Percentiles rank a stretch among this genome's conserved stretches.
phyloP scores from a whole-genome alignment of 2,113 vertebrate species.

The Emydura subglobosa region DNA sequence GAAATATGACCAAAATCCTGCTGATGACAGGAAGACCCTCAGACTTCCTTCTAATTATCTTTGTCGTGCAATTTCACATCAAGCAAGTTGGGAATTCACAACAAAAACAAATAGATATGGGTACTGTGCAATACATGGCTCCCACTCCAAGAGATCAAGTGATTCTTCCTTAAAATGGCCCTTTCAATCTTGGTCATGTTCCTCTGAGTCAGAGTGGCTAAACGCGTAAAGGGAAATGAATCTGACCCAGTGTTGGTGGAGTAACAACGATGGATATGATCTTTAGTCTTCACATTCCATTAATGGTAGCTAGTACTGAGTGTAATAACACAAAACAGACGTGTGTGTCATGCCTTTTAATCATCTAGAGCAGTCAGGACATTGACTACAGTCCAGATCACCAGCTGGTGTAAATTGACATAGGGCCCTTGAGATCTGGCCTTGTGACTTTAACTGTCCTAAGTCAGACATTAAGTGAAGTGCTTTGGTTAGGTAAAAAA shows the following conservation, averaged over 20 bases:
- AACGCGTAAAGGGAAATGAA: not conserved
- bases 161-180: not conserved
- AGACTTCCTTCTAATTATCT: slow-evolving; percentile 18
- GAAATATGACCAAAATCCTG: slow-evolving; percentile 17
- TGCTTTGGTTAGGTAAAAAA: not conserved
- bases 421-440: not conserved
- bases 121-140: not conserved
- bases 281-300: not conserved
- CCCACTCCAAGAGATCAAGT: not conserved
- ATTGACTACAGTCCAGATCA: not conserved
- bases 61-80: not conserved
- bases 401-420: not conserved
- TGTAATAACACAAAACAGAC: not conserved
- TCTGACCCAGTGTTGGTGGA: not conserved
- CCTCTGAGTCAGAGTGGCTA: not conserved
- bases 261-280: not conserved
- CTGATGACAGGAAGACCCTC: not conserved
- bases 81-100: not conserved
- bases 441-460: not conserved
- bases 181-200: not conserved
- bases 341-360: not conserved
- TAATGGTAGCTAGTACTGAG: not conserved
- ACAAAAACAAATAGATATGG: not conserved
- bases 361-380: not conserved
- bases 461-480: not conserved